phyloP scores from a whole-genome alignment of 2,113 vertebrate genomes.

The Halcyon malimbica region DNA sequence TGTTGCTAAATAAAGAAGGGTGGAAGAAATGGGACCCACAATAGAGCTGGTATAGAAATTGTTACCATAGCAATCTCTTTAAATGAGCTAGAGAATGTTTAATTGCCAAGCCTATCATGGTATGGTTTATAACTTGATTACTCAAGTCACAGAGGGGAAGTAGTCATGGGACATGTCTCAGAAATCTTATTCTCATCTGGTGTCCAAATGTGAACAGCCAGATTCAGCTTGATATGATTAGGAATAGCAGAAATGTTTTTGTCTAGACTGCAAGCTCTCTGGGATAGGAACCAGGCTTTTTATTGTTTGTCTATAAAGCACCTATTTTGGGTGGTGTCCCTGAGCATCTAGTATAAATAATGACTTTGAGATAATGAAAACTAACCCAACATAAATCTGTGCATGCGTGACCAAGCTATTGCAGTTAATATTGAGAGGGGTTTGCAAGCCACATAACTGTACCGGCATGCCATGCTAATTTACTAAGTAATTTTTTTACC shows the following conservation, averaged over 20 bases:
- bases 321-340: background rate
- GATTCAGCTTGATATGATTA: slow-evolving; percentile 51
- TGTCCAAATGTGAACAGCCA: slow-evolving; percentile 58
- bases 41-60: slow-evolving; percentile 18
- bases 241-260: slow-evolving; percentile 50
- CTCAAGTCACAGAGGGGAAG: slow-evolving; percentile 25
- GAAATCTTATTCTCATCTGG: slow-evolving; percentile 48
- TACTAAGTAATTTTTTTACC: background rate
- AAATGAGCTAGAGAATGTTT: slow-evolving; percentile 47
- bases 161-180: slow-evolving; percentile 40
- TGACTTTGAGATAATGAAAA: background rate
- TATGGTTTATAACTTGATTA: slow-evolving; percentile 59
- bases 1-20: slow-evolving; percentile 15
- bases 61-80: slow-evolving; percentile 48
- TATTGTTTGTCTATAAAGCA: slow-evolving; percentile 22
- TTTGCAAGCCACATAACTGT: background rate
- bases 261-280: slow-evolving; percentile 44
- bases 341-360: background rate
- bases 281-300: background rate
- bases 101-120: slow-evolving; percentile 16
- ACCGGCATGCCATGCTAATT: background rate
- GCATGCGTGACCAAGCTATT: background rate
- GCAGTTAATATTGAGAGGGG: background rate
- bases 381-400: background rate
- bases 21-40: slow-evolving; percentile 9